phyloP scores from a whole-genome alignment of 2,888 invertebrate genomes.

The Eucera pruinosa region DNA sequence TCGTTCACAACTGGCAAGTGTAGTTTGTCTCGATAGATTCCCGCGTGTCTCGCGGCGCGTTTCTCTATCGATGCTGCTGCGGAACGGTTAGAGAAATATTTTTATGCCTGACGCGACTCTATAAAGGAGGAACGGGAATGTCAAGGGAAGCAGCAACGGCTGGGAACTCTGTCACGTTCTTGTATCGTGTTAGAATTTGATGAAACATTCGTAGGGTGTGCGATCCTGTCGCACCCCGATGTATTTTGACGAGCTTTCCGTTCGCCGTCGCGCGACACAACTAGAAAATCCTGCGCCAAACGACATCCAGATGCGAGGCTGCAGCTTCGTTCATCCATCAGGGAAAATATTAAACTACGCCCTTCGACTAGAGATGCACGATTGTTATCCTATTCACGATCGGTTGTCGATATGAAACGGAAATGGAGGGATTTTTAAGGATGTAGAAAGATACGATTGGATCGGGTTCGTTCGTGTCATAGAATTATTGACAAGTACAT shows the following conservation, averaged over 20 bases:
- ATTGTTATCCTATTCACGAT: slow-evolving; percentile 10
- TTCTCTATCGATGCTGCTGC: slow-evolving; percentile 10
- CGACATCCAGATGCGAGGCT: slow-evolving; percentile 36
- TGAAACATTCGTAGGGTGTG: slow-evolving; percentile 57
- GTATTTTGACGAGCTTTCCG: slow-evolving; percentile 63
- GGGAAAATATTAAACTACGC: slow-evolving; percentile 39
- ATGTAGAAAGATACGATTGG: too few species aligned
- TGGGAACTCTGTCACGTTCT: slow-evolving; percentile 69
- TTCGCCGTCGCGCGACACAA: slow-evolving; percentile 50
- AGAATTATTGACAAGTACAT: too few species aligned
- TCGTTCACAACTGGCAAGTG: slow-evolving; percentile 34
- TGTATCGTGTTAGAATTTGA: slow-evolving; percentile 69
- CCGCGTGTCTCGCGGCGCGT: slow-evolving; percentile 4
- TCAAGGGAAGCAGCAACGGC: slow-evolving; percentile 32
- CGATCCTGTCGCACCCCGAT: slow-evolving; percentile 43
- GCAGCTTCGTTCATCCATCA: slow-evolving; percentile 38
- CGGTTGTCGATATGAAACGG: background rate
- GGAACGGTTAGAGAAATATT: slow-evolving; percentile 64
- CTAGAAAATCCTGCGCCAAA: slow-evolving; percentile 56
- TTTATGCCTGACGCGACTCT: slow-evolving; percentile 48
- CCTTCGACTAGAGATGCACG: slow-evolving; percentile 9
- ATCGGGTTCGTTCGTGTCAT: too few species aligned
- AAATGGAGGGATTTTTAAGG: slow-evolving; percentile 6
- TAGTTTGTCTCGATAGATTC: slow-evolving; percentile 31
- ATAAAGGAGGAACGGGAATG: slow-evolving; percentile 10